Conservation (phyloP, 2,113 vertebrate genomes). For the Ameiurus melas region DNA sequence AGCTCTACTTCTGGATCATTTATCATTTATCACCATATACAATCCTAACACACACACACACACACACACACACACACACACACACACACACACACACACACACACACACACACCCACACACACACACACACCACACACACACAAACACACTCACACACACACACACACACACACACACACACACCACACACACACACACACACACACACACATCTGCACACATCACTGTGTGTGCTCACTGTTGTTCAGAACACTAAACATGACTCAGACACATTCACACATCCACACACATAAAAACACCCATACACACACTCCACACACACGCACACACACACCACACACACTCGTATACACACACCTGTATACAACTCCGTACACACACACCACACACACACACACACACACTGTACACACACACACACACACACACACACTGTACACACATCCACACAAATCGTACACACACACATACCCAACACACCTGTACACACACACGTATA, state of each 20-base stretch:
- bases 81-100: background rate
- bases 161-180: background rate
- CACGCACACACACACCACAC: background rate
- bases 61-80: constrained; percentile 1
- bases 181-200: constrained; percentile 1
- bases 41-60: background rate
- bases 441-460: no score
- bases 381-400: background rate
- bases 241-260: background rate
- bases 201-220: background rate
- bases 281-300: no score
- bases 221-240: no score
- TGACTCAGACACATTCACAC: no score
- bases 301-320: background rate
- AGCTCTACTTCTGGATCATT: no score
- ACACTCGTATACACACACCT: no score
- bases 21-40: background rate
- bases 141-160: background rate
- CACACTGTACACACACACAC: no score
- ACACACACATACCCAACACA: background rate
- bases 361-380: background rate
- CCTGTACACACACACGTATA: background rate
- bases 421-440: background rate
- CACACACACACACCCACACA: no score
- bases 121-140: no score